phyloP scores from a whole-genome alignment of 2,888 invertebrate species.

The Megalurothrips usitatus region DNA sequence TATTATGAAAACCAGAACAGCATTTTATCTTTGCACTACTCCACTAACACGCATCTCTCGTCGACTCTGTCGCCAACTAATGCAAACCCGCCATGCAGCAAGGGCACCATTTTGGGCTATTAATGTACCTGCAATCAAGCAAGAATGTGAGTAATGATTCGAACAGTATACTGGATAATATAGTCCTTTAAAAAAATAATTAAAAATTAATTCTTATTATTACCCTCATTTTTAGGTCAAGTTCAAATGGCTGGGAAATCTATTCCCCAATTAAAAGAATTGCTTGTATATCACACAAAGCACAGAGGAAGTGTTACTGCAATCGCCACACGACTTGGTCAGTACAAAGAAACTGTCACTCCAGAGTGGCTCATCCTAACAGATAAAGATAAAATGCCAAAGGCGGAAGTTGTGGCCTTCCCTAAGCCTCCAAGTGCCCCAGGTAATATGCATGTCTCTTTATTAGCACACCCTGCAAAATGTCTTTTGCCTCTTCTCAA shows the following conservation, averaged over 20 bases:
- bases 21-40: conserved; percentile 91
- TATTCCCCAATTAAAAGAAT: conserved; percentile 53
- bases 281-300: conserved; percentile 54
- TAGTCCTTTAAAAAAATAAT: neutral
- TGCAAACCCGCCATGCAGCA: conserved; percentile 80
- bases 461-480: neutral
- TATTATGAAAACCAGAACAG: conserved; percentile 95
- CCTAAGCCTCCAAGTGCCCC: conserved; percentile 88
- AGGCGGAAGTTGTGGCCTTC: conserved; percentile 75
- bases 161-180: conserved; percentile 18
- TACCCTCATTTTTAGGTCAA: conserved; percentile 41
- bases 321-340: conserved; percentile 65
- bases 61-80: conserved; percentile 74
- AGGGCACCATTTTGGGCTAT: conserved; percentile 74
- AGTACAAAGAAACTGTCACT: conserved; percentile 47
- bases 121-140: conserved; percentile 75
- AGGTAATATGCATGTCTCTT: conserved; percentile 48
- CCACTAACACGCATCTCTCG: conserved; percentile 85
- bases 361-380: conserved; percentile 72
- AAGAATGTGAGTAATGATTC: conserved; percentile 66
- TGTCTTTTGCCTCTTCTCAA: too few species aligned
- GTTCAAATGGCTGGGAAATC: conserved; percentile 56
- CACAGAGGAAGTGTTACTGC: conserved; percentile 64
- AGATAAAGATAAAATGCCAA: conserved; percentile 70
- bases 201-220: conserved; percentile 30